phyloP scores from a whole-genome alignment of 2,888 invertebrate species.

The Cyaniris semiargus region DNA sequence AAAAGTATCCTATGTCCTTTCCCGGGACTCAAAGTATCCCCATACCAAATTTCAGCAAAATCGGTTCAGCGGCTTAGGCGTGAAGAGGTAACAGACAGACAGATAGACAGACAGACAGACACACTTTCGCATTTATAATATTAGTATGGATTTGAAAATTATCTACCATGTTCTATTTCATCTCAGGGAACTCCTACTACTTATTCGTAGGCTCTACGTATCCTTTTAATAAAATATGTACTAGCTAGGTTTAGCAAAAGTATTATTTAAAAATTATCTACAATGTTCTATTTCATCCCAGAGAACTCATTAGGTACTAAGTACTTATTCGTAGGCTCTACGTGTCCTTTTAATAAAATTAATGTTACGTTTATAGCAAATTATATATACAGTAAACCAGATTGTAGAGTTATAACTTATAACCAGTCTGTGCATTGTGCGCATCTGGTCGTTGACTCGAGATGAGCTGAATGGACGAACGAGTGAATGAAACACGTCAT shows the following conservation, averaged over 20 bases:
- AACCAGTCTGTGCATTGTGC: conserved; percentile 41
- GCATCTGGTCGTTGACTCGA: conserved; percentile 45
- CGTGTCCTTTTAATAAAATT: background rate
- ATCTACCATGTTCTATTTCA: background rate
- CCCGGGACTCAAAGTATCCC: too few species aligned
- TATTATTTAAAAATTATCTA: background rate
- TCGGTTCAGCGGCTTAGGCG: too few species aligned
- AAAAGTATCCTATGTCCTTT: too few species aligned
- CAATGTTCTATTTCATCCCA: too few species aligned
- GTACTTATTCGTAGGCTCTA: background rate
- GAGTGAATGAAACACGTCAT: conserved; percentile 34
- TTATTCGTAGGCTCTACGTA: background rate
- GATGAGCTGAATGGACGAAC: conserved; percentile 49
- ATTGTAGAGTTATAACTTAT: too few species aligned
- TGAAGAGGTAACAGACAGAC: too few species aligned
- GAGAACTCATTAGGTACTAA: too few species aligned
- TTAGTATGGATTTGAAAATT: too few species aligned
- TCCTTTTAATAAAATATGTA: background rate
- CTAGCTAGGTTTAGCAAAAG: background rate
- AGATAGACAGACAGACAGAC: too few species aligned
- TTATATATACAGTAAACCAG: conserved; percentile 9
- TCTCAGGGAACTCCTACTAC: too few species aligned
- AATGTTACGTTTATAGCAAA: background rate
- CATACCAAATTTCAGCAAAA: too few species aligned
- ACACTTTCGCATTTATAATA: too few species aligned